Conservation (phyloP, 2,888 invertebrate genomes). For the Ophonus ardosiacus region DNA sequence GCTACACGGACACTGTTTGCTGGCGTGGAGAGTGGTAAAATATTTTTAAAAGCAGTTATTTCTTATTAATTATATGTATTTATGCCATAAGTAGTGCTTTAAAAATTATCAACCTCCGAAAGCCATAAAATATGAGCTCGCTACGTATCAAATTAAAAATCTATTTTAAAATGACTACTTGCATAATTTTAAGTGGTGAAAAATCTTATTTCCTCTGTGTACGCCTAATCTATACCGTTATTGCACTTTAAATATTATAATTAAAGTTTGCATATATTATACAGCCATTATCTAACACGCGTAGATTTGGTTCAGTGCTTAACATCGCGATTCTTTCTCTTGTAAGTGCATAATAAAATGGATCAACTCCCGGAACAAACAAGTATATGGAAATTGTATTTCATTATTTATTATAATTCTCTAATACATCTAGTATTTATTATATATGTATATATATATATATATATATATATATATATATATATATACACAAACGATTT, state of each 20-base stretch:
- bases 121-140: background rate
- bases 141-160: background rate
- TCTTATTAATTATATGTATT: no score
- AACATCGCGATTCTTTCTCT: background rate
- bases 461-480: no score
- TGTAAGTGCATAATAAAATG: no score
- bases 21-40: no score
- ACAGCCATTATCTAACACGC: background rate
- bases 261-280: background rate
- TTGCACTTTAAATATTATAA: background rate
- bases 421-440: no score
- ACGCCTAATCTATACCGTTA: background rate
- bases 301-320: background rate
- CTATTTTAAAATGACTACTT: background rate
- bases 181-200: background rate
- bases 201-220: background rate
- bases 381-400: no score
- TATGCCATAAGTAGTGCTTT: background rate
- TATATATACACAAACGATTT: no score
- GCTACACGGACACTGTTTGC: no score
- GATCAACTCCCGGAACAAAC: no score
- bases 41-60: no score
- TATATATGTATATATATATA: no score
- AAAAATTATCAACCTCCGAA: background rate
- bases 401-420: no score